phyloP scores from a whole-genome alignment of 1,140 invertebrate species.

The Dinothrombium tinctorium region DNA sequence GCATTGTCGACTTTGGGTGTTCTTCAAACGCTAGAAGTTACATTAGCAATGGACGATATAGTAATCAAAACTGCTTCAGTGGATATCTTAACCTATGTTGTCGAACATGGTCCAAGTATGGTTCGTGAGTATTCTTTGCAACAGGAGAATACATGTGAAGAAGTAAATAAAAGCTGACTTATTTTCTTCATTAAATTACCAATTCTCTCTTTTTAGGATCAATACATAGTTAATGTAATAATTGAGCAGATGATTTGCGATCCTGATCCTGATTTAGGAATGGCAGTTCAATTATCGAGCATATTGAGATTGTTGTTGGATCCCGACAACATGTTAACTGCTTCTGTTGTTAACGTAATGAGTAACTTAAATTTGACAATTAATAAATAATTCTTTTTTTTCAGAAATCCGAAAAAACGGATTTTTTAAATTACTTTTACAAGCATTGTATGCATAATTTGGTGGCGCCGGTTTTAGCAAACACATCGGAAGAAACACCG shows the following conservation, averaged over 20 bases:
- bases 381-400: conserved; percentile 3
- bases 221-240: conserved; percentile 84
- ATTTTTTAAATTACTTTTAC: conserved; percentile 97
- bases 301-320: conserved; percentile 80
- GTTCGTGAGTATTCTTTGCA: conserved; percentile 87
- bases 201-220: conserved; percentile 30
- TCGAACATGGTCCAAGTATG: conserved; percentile 91
- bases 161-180: conserved; percentile 35
- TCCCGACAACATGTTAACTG: conserved; percentile 83
- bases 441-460: conserved; percentile 89
- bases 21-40: conserved; percentile 76
- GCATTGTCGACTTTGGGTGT: conserved; percentile 74
- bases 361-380: conserved; percentile 6
- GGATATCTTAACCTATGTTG: conserved; percentile 92
- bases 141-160: conserved; percentile 52
- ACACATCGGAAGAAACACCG: conserved; percentile 30
- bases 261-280: conserved; percentile 57
- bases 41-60: conserved; percentile 65
- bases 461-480: conserved; percentile 64
- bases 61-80: conserved; percentile 83
- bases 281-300: conserved; percentile 81
- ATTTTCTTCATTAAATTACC: background rate
- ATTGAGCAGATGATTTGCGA: conserved; percentile 74
- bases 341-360: conserved; percentile 45
- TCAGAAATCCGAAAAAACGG: conserved; percentile 78